These are phyloP conservation scores for Melanotaenia boesemani DNA, from an alignment of 2,797 vertebrate genomes.

Conservation along the genomic window DNA sequence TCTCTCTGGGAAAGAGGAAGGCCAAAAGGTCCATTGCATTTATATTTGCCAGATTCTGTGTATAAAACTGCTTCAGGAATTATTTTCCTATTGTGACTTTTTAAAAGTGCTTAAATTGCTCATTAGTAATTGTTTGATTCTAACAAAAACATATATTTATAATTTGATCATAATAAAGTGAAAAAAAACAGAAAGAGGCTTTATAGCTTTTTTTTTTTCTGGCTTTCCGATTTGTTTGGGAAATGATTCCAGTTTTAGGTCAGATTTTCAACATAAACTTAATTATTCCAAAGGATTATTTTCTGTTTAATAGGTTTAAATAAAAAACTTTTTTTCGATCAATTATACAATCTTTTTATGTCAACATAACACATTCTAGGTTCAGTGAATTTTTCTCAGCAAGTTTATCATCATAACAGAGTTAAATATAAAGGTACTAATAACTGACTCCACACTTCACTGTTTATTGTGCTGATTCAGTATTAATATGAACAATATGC, in stretches of 20 bases:
- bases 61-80: not conserved
- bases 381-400: not conserved
- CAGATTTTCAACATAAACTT: not conserved
- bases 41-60: not conserved
- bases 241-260: not conserved
- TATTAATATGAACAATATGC: too few relatives aligned
- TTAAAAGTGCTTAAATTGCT: not conserved
- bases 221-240: too few relatives aligned
- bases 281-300: not conserved
- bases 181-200: not conserved
- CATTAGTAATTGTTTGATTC: not conserved
- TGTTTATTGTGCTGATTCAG: too few relatives aligned
- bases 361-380: not conserved
- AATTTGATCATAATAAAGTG: too few relatives aligned
- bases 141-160: too few relatives aligned
- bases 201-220: too few relatives aligned
- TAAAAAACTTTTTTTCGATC: not conserved
- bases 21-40: conserved; percentile 17
- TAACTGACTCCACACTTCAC: too few relatives aligned
- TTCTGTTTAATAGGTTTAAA: not conserved
- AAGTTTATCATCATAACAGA: not conserved
- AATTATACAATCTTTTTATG: not conserved
- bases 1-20: conserved; percentile 38
- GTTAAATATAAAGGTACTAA: too few relatives aligned
- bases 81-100: too few relatives aligned